Evolutionary conservation across 1,140 invertebrate genomes (phyloP).

Genomic region (Trissolcus basalis): DNA sequence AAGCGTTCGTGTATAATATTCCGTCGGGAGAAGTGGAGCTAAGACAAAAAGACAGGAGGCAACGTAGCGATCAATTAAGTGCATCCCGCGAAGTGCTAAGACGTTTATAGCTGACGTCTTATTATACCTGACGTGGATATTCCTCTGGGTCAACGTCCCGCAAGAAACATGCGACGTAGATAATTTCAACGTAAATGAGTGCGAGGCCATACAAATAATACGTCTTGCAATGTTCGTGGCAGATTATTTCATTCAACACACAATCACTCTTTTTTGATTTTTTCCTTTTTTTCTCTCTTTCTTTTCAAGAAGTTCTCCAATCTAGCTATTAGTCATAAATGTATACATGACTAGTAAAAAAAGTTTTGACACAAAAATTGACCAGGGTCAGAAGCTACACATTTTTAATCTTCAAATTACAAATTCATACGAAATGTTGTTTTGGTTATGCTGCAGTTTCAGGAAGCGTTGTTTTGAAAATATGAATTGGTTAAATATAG

Average conservation of each 20-base stretch:
- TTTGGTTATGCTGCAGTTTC: too few relatives aligned
- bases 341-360: too few relatives aligned
- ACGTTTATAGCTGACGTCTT: slow-evolving; percentile 62
- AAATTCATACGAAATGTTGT: not conserved
- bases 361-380: too few relatives aligned
- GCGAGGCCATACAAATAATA: slow-evolving; percentile 52
- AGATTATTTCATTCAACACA: slow-evolving; percentile 31
- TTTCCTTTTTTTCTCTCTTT: too few relatives aligned
- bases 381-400: not conserved
- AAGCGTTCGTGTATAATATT: slow-evolving; percentile 12
- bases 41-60: slow-evolving; percentile 50
- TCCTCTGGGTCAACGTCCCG: slow-evolving; percentile 61
- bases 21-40: slow-evolving; percentile 31
- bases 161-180: slow-evolving; percentile 29
- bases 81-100: slow-evolving; percentile 64
- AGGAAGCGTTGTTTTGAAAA: slow-evolving; percentile 28
- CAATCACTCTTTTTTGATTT: not conserved
- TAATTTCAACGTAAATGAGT: slow-evolving; percentile 39
- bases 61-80: slow-evolving; percentile 61
- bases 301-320: too few relatives aligned
- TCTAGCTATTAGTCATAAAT: too few relatives aligned
- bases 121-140: slow-evolving; percentile 61
- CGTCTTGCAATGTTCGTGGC: slow-evolving; percentile 37
- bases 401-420: slow-evolving; percentile 8
- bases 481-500: slow-evolving; percentile 49